Conservation (phyloP, 2,113 vertebrate species). For the Crocuta crocuta region DNA sequence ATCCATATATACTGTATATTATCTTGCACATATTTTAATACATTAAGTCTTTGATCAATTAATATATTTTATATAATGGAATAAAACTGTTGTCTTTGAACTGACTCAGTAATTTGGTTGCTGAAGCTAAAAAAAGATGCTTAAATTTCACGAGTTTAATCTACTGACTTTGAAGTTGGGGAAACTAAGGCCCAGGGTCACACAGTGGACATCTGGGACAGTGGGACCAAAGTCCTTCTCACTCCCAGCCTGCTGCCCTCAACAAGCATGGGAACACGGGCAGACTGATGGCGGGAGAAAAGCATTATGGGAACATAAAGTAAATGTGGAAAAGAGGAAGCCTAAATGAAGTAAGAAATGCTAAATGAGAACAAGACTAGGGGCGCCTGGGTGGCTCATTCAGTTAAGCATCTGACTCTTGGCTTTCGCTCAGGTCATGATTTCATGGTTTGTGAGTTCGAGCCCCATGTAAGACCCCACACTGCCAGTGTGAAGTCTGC, state of each 20-base stretch:
- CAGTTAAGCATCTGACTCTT: no score
- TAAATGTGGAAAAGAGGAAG: neutral
- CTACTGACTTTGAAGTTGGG: neutral
- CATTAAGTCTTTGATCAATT: conserved; percentile 38
- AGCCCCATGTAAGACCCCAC: no score
- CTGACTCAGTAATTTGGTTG: neutral
- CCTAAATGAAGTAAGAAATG: neutral
- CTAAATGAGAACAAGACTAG: neutral
- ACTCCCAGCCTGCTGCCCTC: accelerated
- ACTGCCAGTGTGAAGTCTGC: no score
- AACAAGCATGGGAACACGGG: accelerated
- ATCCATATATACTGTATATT: neutral
- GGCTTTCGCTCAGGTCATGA: no score
- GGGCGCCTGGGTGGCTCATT: no score
- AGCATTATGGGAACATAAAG: neutral
- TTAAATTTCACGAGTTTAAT: neutral
- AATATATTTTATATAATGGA: neutral
- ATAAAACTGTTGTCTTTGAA: conserved; percentile 59
- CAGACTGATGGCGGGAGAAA: neutral
- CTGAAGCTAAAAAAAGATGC: neutral
- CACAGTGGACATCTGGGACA: no score
- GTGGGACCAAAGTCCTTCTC: no score
- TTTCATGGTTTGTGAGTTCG: no score
- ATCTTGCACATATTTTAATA: conserved; percentile 24
- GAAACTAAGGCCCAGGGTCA: neutral